phyloP scores from a whole-genome alignment of 2,888 invertebrate species.

The Phytoseiulus persimilis region DNA sequence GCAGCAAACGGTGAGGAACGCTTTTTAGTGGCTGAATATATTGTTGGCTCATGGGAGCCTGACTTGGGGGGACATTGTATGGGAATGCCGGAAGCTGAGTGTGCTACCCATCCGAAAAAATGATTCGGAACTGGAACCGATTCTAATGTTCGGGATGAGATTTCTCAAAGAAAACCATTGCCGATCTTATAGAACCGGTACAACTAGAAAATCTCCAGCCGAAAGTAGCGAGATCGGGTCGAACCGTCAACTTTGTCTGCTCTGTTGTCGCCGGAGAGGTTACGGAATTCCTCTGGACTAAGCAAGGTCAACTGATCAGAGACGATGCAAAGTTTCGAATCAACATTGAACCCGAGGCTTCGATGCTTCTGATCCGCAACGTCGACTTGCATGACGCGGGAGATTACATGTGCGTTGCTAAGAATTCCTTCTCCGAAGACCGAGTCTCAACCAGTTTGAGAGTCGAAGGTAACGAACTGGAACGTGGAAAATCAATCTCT shows the following conservation, averaged over 20 bases:
- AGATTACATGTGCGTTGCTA: background rate
- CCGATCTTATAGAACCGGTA: slow-evolving; percentile 7
- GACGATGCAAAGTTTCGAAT: background rate
- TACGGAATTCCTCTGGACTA: background rate
- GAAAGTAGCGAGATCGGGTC: background rate
- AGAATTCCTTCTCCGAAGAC: slow-evolving; percentile 14
- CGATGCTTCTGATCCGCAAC: background rate
- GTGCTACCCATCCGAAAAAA: too few relatives aligned
- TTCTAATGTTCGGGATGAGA: background rate
- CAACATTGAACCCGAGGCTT: slow-evolving; percentile 11
- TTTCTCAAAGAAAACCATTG: too few relatives aligned
- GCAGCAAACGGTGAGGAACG: background rate
- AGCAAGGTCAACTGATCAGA: slow-evolving; percentile 14
- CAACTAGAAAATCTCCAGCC: slow-evolving; percentile 16
- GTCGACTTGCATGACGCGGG: slow-evolving; percentile 15
- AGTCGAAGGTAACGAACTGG: background rate
- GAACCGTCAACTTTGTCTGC: slow-evolving; percentile 1
- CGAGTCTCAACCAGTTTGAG: background rate
- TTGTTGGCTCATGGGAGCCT: too few relatives aligned
- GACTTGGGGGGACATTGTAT: background rate
- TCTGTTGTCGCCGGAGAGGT: background rate
- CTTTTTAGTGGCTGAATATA: background rate
- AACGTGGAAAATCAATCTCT: too few relatives aligned
- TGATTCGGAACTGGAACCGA: too few relatives aligned
- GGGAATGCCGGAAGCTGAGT: too few relatives aligned